These are phyloP conservation scores for Acrocephalus arundinaceus DNA, from an alignment of 2,113 vertebrate genomes.

Conservation along the genomic window DNA sequence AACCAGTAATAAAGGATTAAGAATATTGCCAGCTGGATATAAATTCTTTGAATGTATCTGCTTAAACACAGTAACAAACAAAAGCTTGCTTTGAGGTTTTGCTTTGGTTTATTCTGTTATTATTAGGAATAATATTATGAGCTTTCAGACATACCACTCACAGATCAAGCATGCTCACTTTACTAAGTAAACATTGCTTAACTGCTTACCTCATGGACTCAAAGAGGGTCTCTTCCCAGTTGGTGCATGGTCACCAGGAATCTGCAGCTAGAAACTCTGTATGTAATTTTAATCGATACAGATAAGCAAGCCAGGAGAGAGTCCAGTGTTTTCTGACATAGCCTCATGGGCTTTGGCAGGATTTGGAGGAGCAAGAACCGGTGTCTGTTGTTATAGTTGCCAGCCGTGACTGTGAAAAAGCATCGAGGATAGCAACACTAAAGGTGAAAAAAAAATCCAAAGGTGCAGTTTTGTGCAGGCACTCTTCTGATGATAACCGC, in stretches of 20 bases:
- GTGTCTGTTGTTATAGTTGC: background rate
- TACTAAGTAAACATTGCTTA: background rate
- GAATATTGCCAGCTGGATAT: background rate
- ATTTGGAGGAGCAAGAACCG: background rate
- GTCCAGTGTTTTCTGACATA: background rate
- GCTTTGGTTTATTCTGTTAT: background rate
- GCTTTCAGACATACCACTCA: background rate
- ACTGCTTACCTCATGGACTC: background rate
- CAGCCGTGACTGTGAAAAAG: background rate
- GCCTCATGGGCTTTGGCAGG: background rate
- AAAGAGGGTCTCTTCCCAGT: background rate
- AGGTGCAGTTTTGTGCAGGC: background rate
- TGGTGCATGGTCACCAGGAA: background rate
- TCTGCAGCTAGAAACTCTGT: background rate
- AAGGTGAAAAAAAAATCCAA: background rate
- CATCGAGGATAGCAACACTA: background rate
- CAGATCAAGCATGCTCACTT: background rate
- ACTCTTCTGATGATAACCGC: constrained; percentile 3
- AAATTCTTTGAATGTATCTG: constrained; percentile 18
- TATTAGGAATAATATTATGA: background rate
- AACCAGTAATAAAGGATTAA: constrained; percentile 42
- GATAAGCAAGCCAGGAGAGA: background rate
- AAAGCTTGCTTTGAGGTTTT: constrained; percentile 9
- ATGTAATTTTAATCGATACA: background rate
- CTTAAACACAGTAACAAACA: constrained; percentile 26